These are phyloP conservation scores for Anaspis maculata DNA, from an alignment of 2,888 invertebrate genomes.

Conservation along the genomic window DNA sequence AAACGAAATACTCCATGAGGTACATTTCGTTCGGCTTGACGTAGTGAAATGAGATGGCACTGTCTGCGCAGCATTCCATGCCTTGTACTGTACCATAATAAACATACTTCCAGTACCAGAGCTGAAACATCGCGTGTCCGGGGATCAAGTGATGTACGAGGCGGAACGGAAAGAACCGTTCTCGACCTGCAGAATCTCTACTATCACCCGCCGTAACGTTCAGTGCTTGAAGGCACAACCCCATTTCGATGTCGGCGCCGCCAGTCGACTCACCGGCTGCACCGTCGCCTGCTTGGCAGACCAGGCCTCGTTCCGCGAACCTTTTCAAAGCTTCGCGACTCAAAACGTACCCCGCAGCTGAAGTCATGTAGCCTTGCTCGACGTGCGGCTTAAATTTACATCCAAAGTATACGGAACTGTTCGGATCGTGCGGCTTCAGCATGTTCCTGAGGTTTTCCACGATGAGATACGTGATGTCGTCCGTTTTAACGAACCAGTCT, in stretches of 20 bases:
- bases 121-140: neutral
- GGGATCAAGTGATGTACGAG: neutral
- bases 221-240: neutral
- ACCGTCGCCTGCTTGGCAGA: too few relatives aligned
- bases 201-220: neutral
- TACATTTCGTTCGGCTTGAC: neutral
- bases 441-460: neutral
- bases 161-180: neutral
- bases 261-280: too few relatives aligned
- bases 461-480: neutral
- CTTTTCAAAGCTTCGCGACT: neutral
- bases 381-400: too few relatives aligned
- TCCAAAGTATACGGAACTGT: neutral
- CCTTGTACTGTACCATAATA: neutral
- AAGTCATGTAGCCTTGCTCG: neutral
- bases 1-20: neutral
- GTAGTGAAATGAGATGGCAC: neutral
- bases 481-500: neutral
- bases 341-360: neutral
- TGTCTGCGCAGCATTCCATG: neutral
- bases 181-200: neutral
- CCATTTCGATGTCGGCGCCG: neutral
- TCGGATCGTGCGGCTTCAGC: neutral
- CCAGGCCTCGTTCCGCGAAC: neutral
- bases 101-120: neutral